These are phyloP conservation scores for Onychomys leucogaster DNA, from an alignment of 2,797 vertebrate species.

Conservation along the genomic window DNA sequence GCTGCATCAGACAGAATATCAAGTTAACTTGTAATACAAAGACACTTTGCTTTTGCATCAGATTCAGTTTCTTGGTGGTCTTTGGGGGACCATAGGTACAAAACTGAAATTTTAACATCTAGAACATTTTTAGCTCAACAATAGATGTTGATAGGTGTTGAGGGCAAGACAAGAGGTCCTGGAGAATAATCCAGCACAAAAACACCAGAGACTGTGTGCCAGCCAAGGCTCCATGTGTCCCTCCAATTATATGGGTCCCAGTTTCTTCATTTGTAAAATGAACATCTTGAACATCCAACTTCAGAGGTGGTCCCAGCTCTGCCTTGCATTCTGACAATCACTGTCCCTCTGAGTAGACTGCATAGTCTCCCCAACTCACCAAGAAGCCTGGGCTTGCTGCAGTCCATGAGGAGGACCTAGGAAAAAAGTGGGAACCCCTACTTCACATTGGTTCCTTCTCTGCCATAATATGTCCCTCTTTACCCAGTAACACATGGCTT, in stretches of 20 bases:
- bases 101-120: not conserved
- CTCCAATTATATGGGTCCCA: not conserved
- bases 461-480: too few relatives aligned
- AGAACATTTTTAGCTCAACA: not conserved
- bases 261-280: constrained; percentile 45
- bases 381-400: not conserved
- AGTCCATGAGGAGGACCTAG: not conserved
- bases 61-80: too few relatives aligned
- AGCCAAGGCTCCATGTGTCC: not conserved
- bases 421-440: not conserved
- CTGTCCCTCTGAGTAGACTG: not conserved
- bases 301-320: not conserved
- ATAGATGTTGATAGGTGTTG: not conserved
- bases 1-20: too few relatives aligned
- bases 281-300: constrained; percentile 22
- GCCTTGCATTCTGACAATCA: not conserved
- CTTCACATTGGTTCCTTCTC: not conserved
- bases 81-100: too few relatives aligned
- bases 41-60: too few relatives aligned
- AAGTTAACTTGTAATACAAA: too few relatives aligned
- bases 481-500: too few relatives aligned
- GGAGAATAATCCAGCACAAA: not conserved
- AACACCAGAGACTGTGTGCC: not conserved
- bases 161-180: not conserved
- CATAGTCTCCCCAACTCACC: not conserved